These are phyloP conservation scores for Phrixothrix hirtus DNA, from an alignment of 2,888 invertebrate species.

Conservation along the genomic window DNA sequence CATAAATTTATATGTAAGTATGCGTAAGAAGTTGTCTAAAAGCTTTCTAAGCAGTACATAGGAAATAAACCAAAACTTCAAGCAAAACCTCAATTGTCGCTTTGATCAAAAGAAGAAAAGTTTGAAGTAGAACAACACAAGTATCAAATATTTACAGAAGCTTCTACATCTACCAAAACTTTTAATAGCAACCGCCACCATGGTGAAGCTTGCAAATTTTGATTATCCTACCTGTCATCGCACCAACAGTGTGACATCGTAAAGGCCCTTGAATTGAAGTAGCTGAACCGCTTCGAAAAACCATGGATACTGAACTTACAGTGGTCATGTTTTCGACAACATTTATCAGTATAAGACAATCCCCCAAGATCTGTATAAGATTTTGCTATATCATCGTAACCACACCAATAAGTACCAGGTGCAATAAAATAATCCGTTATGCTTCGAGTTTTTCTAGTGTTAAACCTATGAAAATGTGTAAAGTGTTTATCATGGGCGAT, in stretches of 20 bases:
- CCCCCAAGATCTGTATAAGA: conserved; percentile 66
- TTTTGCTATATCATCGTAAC: conserved; percentile 63
- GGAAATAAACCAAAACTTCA: background rate
- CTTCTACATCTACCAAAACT: background rate
- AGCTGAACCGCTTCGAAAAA: conserved; percentile 64
- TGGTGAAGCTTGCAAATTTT: background rate
- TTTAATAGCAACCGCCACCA: background rate
- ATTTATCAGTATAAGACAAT: conserved; percentile 65
- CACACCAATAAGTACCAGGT: conserved; percentile 79
- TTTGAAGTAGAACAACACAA: background rate
- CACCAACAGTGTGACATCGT: conserved; percentile 78
- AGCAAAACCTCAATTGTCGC: background rate
- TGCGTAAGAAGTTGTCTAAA: too few species aligned
- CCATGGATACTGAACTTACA: conserved; percentile 67
- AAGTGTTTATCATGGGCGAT: too few species aligned
- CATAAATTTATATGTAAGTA: too few species aligned
- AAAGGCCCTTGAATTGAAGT: conserved; percentile 71
- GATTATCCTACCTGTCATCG: conserved; percentile 70
- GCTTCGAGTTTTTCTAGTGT: conserved; percentile 11
- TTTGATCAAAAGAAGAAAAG: background rate
- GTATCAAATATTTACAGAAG: background rate
- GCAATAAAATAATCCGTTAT: conserved; percentile 57
- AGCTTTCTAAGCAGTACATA: background rate
- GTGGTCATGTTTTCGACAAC: conserved; percentile 76
- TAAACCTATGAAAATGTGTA: background rate